Evolutionary conservation across 2,888 invertebrate species (phyloP), one percentile per base, ranked within the genome.

Genomic region (Dicranocentrus wangi): DNA sequence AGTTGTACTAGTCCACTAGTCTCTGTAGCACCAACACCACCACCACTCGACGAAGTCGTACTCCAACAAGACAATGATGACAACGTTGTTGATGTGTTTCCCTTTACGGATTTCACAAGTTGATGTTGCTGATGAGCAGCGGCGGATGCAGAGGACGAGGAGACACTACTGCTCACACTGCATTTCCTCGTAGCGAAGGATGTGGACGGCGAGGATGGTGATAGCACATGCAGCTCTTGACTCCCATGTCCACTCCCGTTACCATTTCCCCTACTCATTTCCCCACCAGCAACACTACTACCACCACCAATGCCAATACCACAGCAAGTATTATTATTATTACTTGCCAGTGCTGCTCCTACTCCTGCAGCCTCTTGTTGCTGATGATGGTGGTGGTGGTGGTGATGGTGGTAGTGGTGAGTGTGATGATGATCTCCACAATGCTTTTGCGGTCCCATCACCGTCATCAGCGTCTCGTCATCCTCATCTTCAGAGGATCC

Each of bases 401-500:
- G 39, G 25, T 70, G 61, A 70, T 78, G 70, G 51, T 79, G 71
- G 58, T 73, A 25, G 39, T 77, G 77, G 63, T 77, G 73, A 60
- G 66, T 28, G 61, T 68, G 60, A 42, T 25, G 27, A 66, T 65
- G 70, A 72, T 73, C 80, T 73, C 68, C 69, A 65, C 80, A 68
- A 73, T 78, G 77, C 76, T 77, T 79, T 75, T 71, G 78, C 66
- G 75, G 79, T 47, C 5, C 61, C 32, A 83, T 69, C 63, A 75
- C 17, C 47, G 77, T 82, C 60, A 83, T 69, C 63, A 75, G 21
- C 47, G 77, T 82, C 60, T 83, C 82, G 43, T 84, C 84, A 71
- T 82, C 84, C 47, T 84, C 82, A 47, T 86, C 86, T 42, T 85
- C 85, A 51, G 80, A 73, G 53, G 83, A 75, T 43, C 53, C 81